Percentiles rank a stretch among this genome's conserved stretches.
Conservation (phyloP, 1,140 invertebrate genomes). For the Homarus americanus region DNA sequence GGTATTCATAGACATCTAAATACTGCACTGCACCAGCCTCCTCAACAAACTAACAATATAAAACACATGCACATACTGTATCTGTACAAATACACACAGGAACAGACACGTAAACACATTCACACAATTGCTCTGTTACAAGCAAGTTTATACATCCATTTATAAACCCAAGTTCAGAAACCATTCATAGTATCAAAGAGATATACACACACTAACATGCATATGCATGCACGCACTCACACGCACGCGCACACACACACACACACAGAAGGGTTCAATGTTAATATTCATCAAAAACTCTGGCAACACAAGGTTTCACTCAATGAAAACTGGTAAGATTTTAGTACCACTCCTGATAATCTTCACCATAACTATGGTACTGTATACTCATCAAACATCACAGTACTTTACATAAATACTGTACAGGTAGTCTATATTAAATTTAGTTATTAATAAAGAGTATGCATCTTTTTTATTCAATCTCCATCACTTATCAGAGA, state of each 20-base stretch:
- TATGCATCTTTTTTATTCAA: neutral
- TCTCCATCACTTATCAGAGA: conserved; percentile 13
- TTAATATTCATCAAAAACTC: neutral
- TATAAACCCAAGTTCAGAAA: neutral
- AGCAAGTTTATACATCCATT: conserved; percentile 2
- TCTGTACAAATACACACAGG: neutral
- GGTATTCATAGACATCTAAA: neutral
- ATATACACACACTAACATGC: neutral
- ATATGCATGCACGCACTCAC: neutral
- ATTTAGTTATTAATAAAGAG: neutral
- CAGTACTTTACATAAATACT: no score
- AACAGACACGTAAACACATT: neutral
- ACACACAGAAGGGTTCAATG: neutral
- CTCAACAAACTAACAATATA: no score
- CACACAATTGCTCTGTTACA: no score
- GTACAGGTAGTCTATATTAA: no score
- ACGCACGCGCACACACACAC: neutral
- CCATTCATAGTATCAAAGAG: neutral
- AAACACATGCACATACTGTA: no score
- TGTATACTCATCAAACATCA: neutral
- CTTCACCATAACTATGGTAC: neutral
- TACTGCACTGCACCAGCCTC: no score
- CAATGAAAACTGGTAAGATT: conserved; percentile 11
- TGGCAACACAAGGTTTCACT: conserved; percentile 21
- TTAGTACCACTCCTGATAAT: conserved; percentile 12